Evolutionary conservation across 2,888 invertebrate species (phyloP), one percentile per base, ranked within the genome.

Genomic region (Formica aserva): DNA sequence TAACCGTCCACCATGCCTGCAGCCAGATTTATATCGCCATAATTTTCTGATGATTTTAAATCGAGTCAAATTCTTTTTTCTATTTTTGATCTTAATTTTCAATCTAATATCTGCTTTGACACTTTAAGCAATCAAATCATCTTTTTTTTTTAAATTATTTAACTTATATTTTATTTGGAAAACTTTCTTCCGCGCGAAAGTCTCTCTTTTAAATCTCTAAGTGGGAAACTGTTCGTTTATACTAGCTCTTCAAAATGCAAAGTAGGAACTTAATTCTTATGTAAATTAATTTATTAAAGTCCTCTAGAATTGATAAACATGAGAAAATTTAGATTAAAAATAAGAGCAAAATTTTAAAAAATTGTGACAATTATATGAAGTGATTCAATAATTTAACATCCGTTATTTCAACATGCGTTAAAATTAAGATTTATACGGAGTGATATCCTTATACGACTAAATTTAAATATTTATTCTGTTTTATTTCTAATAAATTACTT

Each of bases 1-100:
- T 95, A 96, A 5, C 95, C 95, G 60, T 94, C 92, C 52, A 92
- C 90, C 18, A 86, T 55, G 65, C 90, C 94, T 94, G 88, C 13
- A 83, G 76, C 0, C 18, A 48, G 38, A 80, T 13, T 13, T 38
- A 55, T 67, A n/a, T 4, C 8, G 8, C 15, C 60, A 45, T 57
- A 78, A 66, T 55, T 66, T 55, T 66, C 6, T 2, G 1, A 35
- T 38, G 18, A 29, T 1, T 6, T 55, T 15, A 29, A 1, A 48
- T 22, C 15, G 13, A 57, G 57, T 15, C 45, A 3, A 52, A 18
- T n/a, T 8, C 2, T 52, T 52, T 18, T 8, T 52, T 1, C 52
- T 8, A 52, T 8, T 52, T 52, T 52, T n/a, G 0, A 52, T 52
- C 52, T 52, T n/a, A n/a, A 52, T n/a, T 52, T 52, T 52, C 8